These are phyloP conservation scores for Tenebrosternarchus preto DNA, from an alignment of 2,113 vertebrate species.

Conservation along the genomic window DNA sequence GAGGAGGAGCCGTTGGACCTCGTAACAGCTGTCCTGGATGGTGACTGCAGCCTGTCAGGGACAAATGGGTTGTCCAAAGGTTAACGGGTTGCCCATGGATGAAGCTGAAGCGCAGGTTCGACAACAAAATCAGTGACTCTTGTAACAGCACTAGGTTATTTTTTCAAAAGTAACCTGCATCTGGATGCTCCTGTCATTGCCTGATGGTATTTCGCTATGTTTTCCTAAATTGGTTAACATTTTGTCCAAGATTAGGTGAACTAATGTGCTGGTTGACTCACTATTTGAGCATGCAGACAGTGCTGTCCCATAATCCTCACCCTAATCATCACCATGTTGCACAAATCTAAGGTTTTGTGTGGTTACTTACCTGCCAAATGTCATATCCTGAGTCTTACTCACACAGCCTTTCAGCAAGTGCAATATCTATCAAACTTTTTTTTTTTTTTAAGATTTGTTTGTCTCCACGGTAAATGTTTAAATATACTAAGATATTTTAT, in stretches of 20 bases:
- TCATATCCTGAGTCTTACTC: not conserved
- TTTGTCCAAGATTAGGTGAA: not conserved
- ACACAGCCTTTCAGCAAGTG: not conserved
- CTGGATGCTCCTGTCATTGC: too few species aligned
- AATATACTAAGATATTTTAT: not conserved
- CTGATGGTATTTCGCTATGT: too few species aligned
- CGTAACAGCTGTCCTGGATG: conserved; percentile 88
- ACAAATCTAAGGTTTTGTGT: not conserved
- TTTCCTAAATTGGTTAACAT: too few species aligned
- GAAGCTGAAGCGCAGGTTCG: too few species aligned
- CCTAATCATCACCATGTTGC: not conserved
- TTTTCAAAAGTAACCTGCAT: too few species aligned
- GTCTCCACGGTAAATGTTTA: not conserved
- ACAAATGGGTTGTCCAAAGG: not conserved
- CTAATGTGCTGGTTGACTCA: not conserved
- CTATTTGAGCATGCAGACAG: not conserved
- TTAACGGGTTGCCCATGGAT: not conserved
- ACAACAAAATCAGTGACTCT: not conserved
- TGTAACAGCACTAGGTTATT: not conserved
- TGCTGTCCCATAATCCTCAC: not conserved
- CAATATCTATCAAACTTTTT: not conserved
- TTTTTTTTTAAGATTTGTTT: not conserved
- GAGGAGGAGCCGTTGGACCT: conserved; percentile 76
- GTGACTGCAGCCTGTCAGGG: conserved; percentile 80
- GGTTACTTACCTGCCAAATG: conserved; percentile 1